Evolutionary conservation across 2,888 invertebrate species (phyloP).

Genomic region (Cordylochernes scorpioides): DNA sequence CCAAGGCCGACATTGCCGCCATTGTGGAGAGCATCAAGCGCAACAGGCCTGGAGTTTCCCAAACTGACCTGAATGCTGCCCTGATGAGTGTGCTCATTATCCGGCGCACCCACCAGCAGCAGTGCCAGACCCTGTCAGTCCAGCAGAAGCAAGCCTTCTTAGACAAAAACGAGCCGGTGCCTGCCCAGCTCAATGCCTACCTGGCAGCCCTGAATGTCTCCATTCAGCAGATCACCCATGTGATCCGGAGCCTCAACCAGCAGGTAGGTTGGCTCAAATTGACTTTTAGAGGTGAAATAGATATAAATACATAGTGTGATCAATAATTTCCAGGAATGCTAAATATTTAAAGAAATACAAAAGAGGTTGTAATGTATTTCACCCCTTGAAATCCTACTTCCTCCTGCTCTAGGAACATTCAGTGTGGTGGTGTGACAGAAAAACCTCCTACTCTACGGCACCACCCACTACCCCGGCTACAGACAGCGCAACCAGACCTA

Average conservation of each 20-base stretch:
- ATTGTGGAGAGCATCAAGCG: neutral
- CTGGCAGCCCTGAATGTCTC: neutral
- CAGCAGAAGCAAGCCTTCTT: neutral
- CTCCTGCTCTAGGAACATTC: too few relatives aligned
- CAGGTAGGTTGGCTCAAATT: too few relatives aligned
- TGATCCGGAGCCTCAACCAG: neutral
- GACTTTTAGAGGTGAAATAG: too few relatives aligned
- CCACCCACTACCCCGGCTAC: too few relatives aligned
- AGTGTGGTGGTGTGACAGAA: too few relatives aligned
- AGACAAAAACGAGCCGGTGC: neutral
- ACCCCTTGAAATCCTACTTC: too few relatives aligned
- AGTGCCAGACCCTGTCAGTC: neutral
- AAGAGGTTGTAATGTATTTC: too few relatives aligned
- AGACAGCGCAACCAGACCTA: too few relatives aligned
- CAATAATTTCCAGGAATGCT: too few relatives aligned
- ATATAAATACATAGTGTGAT: too few relatives aligned
- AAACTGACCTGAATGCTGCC: neutral
- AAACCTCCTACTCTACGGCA: too few relatives aligned
- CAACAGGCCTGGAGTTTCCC: neutral
- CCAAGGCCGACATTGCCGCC: neutral
- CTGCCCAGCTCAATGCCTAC: neutral
- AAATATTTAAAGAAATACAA: too few relatives aligned
- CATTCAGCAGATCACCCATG: neutral
- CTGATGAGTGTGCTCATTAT: neutral
- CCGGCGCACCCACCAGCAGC: neutral